phyloP scores from a whole-genome alignment of 2,113 vertebrate genomes.

The Regulus satrapa region DNA sequence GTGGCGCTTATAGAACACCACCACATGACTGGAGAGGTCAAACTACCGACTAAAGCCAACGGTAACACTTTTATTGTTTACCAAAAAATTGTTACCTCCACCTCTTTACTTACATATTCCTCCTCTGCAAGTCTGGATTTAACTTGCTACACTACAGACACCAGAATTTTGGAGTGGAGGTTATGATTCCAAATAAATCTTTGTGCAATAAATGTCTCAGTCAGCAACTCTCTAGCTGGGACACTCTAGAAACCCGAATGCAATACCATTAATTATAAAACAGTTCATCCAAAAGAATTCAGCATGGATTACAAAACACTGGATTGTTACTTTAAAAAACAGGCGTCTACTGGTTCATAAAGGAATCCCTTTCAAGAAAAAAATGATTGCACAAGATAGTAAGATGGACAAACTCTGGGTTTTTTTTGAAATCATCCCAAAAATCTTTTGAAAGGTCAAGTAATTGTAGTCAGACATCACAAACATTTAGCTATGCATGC shows the following conservation, averaged over 20 bases:
- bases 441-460: conserved; percentile 43
- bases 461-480: neutral
- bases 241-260: conserved; percentile 8
- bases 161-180: neutral
- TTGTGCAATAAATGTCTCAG: conserved; percentile 12
- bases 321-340: conserved; percentile 38
- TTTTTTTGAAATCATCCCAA: neutral
- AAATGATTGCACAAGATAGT: conserved; percentile 54
- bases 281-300: conserved; percentile 48
- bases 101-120: neutral
- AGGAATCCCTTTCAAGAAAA: conserved; percentile 54
- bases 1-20: neutral
- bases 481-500: neutral
- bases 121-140: neutral
- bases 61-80: neutral
- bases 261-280: conserved; percentile 41
- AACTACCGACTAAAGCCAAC: neutral
- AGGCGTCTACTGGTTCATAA: conserved; percentile 50
- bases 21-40: neutral
- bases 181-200: conserved; percentile 18
- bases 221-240: neutral
- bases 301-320: conserved; percentile 34
- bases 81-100: too few species aligned
- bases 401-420: neutral
- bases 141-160: neutral